Evolutionary conservation across 2,888 invertebrate species (phyloP), one percentile per base, ranked within the genome.

Genomic region (Acanthoscelides obtectus): DNA sequence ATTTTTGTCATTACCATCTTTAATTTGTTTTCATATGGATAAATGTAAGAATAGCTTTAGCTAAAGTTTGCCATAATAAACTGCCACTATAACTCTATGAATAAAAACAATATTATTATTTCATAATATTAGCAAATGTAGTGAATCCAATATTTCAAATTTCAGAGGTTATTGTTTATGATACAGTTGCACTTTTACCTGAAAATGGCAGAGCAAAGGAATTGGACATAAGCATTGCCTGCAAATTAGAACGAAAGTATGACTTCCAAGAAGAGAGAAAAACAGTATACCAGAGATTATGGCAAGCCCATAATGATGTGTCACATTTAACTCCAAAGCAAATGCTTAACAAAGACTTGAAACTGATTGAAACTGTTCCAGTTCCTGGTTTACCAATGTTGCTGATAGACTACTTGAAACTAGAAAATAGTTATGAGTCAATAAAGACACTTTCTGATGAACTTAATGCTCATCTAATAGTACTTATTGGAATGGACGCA

Each of bases 111-210:
- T 63, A 12, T 63, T 8, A 12, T 17, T 8, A 12, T 63, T 63
- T 17, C 17, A 17, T 63, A 63, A 17, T 63, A 63, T 63, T 63
- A 63, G 8, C 17, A 12, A 12, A 63, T 63, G 63, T 17, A 63
- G 8, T 63, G 8, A 65, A 65, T 65, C 5, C 5, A 4, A 65
- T 65, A 5, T 65, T n/a, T 12, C 5, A 20, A 3, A n/a, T 86
- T 87, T 66, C 83, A 94, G 94, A 90, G 65, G 89, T 94, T 0
- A 95, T 96, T 74, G 83, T 96, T 67, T 85, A 94, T 77, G 96
- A 96, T 81, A 95, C 96, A 0, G 90, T 92, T 0, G 95, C 94
- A 80, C 90, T 95, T 77, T 90, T 90, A 0, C 86, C 87, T 45
- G 87, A 88, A 22, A 91, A 92, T 0, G 89, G 90, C 68, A 90